Evolutionary conservation across 1,140 invertebrate genomes (phyloP).

Genomic region (Orchesella cincta): DNA sequence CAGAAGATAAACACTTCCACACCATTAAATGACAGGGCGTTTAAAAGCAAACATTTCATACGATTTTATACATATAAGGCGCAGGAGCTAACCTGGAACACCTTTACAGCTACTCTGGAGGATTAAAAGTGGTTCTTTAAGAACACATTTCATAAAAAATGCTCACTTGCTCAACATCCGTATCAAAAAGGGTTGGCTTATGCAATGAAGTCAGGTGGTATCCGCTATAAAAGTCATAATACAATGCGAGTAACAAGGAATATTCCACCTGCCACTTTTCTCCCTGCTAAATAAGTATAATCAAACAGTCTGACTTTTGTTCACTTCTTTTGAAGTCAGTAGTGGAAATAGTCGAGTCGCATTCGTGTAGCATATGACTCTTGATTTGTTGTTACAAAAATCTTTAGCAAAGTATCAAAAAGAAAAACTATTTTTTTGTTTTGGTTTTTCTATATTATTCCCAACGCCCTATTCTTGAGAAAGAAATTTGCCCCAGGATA

Average conservation of each 20-base stretch:
- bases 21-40: too few species aligned
- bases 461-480: conserved; percentile 17
- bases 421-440: not conserved
- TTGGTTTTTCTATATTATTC: conserved; percentile 1
- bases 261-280: conserved; percentile 15
- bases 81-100: too few species aligned
- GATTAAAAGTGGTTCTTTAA: not conserved
- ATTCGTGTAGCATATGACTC: not conserved
- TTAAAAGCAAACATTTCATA: too few species aligned
- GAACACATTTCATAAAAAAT: not conserved
- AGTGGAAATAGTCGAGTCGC: not conserved
- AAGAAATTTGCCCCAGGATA: conserved; percentile 6
- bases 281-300: conserved; percentile 1
- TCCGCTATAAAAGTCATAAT: not conserved
- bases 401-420: not conserved
- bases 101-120: not conserved
- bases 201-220: not conserved
- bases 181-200: not conserved
- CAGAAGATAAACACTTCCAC: too few species aligned
- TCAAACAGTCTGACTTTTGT: not conserved
- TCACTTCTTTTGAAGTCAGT: not conserved
- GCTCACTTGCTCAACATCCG: conserved; percentile 13
- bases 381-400: conserved; percentile 5
- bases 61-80: not conserved
- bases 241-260: not conserved